A percentile compares a stretch with the other conserved stretches of the same genome.
Conservation (phyloP, 1,140 invertebrate species). For the Nephotettix cincticeps region DNA sequence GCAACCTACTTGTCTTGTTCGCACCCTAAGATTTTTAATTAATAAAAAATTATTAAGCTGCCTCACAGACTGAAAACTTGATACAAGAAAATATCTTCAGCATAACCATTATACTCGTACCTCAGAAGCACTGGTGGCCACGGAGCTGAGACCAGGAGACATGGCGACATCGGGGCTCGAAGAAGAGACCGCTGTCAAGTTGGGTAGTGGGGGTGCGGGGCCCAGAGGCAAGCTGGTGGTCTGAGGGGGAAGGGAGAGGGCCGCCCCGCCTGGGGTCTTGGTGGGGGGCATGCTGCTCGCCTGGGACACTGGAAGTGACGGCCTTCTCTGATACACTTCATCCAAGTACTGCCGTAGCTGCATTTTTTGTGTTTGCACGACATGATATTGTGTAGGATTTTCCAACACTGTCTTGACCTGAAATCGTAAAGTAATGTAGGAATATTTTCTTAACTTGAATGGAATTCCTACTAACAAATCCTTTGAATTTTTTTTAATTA, state of each 20-base stretch:
- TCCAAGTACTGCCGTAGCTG: slow-evolving; percentile 85
- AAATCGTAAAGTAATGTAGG: slow-evolving; percentile 28
- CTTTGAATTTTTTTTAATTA: no score
- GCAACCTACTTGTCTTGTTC: no score
- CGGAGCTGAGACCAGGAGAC: slow-evolving; percentile 70
- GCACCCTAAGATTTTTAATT: no score
- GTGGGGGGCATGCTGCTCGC: neutral
- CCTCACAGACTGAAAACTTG: no score
- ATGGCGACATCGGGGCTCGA: slow-evolving; percentile 60
- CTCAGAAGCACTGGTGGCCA: slow-evolving; percentile 72
- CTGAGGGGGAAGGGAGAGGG: neutral
- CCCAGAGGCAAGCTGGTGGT: neutral
- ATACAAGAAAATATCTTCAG: no score
- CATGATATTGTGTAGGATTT: slow-evolving; percentile 89
- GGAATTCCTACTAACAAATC: no score
- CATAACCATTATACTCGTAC: no score
- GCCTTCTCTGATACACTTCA: slow-evolving; percentile 32
- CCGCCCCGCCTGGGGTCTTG: neutral
- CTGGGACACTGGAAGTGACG: slow-evolving; percentile 6
- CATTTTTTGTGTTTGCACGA: slow-evolving; percentile 85
- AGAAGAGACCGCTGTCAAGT: slow-evolving; percentile 31
- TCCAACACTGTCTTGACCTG: slow-evolving; percentile 81
- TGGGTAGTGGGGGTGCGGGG: neutral
- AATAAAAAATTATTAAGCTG: no score
- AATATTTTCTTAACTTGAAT: neutral